Evolutionary conservation across 1,140 invertebrate species (phyloP), one percentile per base, ranked within the genome.

Genomic region (Araneus ventricosus): DNA sequence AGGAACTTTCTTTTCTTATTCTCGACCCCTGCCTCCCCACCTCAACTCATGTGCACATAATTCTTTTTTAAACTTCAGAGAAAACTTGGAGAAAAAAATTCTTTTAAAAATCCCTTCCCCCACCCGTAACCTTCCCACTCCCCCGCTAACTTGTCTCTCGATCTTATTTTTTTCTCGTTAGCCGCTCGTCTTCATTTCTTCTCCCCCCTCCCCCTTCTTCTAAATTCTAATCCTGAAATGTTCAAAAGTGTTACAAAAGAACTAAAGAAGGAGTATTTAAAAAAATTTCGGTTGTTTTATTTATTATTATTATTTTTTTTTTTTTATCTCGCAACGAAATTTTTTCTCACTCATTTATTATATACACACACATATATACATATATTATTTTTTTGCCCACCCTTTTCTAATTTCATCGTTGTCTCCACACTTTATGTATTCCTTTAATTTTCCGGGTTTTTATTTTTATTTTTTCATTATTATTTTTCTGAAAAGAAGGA

Each of bases 181-280:
- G 91, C 85, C 63, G 91, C 63, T 92, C 90, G 82, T 92, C 80
- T 79, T 67, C 22, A 39, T 67, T 70, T 84, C 82, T 86, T 30
- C 27, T 84, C 79, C 17, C 79, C 79, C 57, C 75, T 8, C 61
- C 61, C 86, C 57, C 30, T n/a, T 63, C 57, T 27, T 61, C 59
- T 80, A 90, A 90, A 88, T 84, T 88, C 91, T 93, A 93, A 93
- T 93, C 91, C 92, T 84, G 79, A 93, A 93, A 93, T 93, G 92
- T 93, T 93, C 87, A 63, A 85, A 93, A 93, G 87, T 93, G 92
- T 93, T 93, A 93, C 92, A 93, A 88, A 93, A 89, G 79, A 93
- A 86, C 63, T 59, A 34, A 86, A 88, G 92, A 84, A 75, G 41
- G 22, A 45, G 86, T 59, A 86, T 34, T 34, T 34, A 88, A 88